Conservation (phyloP, 2,888 invertebrate species). For the Dasysyrphus tricinctus region DNA sequence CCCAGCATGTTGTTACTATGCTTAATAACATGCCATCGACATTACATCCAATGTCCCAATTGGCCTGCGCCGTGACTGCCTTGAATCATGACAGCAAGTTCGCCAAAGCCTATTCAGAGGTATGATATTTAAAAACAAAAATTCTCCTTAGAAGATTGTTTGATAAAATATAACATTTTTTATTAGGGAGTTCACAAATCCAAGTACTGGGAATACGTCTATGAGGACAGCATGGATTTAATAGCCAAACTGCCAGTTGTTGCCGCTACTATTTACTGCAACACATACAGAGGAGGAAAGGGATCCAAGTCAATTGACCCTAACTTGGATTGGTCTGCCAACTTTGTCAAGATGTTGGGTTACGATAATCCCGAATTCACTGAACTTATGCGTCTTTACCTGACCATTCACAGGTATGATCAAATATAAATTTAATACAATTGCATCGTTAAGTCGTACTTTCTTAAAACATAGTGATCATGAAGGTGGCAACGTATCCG, state of each 20-base stretch:
- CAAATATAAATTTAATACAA: not conserved
- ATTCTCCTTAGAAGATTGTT: not conserved
- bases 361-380: constrained; percentile 89
- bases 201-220: constrained; percentile 91
- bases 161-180: not conserved
- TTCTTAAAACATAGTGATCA: constrained; percentile 86
- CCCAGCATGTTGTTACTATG: constrained; percentile 92
- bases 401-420: constrained; percentile 89
- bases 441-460: constrained; percentile 8
- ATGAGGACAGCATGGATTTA: constrained; percentile 94
- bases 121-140: constrained; percentile 48
- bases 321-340: constrained; percentile 92
- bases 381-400: constrained; percentile 92
- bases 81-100: constrained; percentile 93
- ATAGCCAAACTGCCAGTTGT: constrained; percentile 94
- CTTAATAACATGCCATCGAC: constrained; percentile 91
- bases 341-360: constrained; percentile 92
- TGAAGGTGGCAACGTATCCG: constrained; percentile 95
- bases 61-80: constrained; percentile 91
- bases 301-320: constrained; percentile 91
- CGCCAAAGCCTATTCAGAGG: constrained; percentile 88
- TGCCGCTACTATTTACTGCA: constrained; percentile 93
- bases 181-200: constrained; percentile 87
- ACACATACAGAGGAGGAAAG: constrained; percentile 87
- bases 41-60: constrained; percentile 94